phyloP scores from a whole-genome alignment of 2,113 vertebrate genomes.

The Pedionomus torquatus region DNA sequence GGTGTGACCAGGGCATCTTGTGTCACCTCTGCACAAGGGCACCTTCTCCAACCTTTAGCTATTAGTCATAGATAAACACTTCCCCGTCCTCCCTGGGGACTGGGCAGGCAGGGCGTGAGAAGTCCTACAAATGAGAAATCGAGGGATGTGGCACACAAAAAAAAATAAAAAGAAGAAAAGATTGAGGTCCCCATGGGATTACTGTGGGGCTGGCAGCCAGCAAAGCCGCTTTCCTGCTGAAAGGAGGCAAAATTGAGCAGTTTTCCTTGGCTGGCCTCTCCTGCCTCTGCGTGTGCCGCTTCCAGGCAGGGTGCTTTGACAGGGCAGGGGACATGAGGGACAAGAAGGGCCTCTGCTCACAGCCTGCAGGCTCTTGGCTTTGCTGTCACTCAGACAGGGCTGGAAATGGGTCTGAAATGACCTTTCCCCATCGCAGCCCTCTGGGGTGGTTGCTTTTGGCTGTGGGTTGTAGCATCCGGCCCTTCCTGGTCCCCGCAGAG shows the following conservation, averaged over 20 bases:
- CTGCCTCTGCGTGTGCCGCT: background rate
- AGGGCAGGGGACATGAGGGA: background rate
- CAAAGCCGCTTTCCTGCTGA: background rate
- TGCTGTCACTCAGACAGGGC: background rate
- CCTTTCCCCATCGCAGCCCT: background rate
- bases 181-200: background rate
- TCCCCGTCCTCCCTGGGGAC: background rate
- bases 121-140: background rate
- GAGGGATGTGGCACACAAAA: background rate
- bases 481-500: background rate
- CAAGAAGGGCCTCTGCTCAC: background rate
- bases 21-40: background rate
- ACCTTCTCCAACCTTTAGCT: background rate
- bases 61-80: background rate
- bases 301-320: background rate
- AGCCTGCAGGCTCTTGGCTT: background rate
- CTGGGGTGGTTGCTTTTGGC: background rate
- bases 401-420: background rate
- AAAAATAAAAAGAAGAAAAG: background rate
- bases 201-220: background rate
- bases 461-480: background rate
- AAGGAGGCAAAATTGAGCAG: slow-evolving; percentile 1
- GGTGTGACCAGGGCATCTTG: rapidly evolving
- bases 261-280: slow-evolving; percentile 19
- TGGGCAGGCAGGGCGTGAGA: background rate